phyloP scores from a whole-genome alignment of 2,797 vertebrate species.

The Netta rufina region DNA sequence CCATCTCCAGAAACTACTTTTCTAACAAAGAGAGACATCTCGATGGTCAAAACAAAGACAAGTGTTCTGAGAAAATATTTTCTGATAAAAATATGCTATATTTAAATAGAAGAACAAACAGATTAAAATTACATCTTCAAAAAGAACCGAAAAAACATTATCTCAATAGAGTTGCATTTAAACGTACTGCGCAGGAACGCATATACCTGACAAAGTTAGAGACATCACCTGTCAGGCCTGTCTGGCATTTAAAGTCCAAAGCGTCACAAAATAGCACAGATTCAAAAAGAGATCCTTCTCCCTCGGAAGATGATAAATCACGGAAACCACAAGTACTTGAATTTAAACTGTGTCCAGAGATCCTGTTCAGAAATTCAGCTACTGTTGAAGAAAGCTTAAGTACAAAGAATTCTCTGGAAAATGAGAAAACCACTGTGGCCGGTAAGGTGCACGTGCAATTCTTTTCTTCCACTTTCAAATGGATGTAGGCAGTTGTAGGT shows the following conservation, averaged over 20 bases:
- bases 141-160: constrained; percentile 76
- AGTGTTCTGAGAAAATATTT: constrained; percentile 44
- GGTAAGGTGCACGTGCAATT: constrained; percentile 59
- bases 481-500: not conserved
- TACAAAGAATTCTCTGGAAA: constrained; percentile 6
- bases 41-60: constrained; percentile 43
- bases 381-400: constrained; percentile 19
- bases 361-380: constrained; percentile 62
- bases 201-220: constrained; percentile 78
- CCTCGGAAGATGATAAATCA: not conserved
- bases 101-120: constrained; percentile 42
- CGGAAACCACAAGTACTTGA: constrained; percentile 61
- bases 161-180: constrained; percentile 76
- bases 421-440: constrained; percentile 58
- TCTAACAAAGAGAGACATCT: constrained; percentile 41
- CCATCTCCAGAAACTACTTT: constrained; percentile 26
- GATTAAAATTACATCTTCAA: constrained; percentile 55
- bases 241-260: not conserved
- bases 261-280: not conserved
- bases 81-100: constrained; percentile 56
- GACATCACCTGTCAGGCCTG: constrained; percentile 44
- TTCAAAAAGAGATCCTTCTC: not conserved
- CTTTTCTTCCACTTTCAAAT: not conserved
- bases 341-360: constrained; percentile 81
- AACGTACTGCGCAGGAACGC: constrained; percentile 67